Base-by-base conservation (phyloP, 2,888 invertebrate genomes). In the Perizoma flavofasciatum region DNA sequence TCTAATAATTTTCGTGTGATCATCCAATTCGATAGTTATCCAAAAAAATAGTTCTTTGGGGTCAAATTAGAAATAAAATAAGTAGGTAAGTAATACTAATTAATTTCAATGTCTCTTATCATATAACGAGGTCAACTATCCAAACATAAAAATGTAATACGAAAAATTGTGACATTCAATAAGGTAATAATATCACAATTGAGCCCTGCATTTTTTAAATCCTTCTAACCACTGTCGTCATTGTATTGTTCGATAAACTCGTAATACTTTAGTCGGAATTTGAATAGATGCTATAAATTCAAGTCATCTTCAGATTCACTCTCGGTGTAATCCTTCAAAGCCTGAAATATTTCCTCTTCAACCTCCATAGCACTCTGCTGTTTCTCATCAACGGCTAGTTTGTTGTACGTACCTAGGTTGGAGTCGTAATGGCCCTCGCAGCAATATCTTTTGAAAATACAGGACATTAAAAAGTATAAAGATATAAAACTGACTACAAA, bases 261-360 rank as follows among this genome's bases (percentile, higher is more conserved):
- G 65, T 87, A 85, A 77, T 82, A 86, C 74, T 82, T 73, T 8
- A 70, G 62, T 67, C 72, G 75, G 76, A 86, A 86, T 68, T 71
- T 68, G 55, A 78, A 59, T 65, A 83, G 66, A 41, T 69, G 83
- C 85, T 91, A 90, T 88, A 89, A 86, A 70, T 85, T 71, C 60
- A 88, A 78, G 61, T 91, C 88, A 44, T 89, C 89, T 7, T 91
- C 92, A 5, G 88, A 86, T 49, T 91, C 91, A 66, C 83, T 88
- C 7, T 88, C 89, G 65, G 86, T 91, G 35, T 78, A 81, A 70
- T 84, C 85, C 55, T 83, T 82, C 62, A 91, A 75, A 65, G 90
- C 92, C 57, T 87, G 84, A 47, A 84, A 81, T 66, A 92, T 89
- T 71, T 91, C 92, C 34, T 88, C 81, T 69, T 91, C 89, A 33